A percentile compares a stretch with the other conserved stretches of the same genome.
Conservation (phyloP, 2,888 invertebrate species). For the Macroteleia sp. region DNA sequence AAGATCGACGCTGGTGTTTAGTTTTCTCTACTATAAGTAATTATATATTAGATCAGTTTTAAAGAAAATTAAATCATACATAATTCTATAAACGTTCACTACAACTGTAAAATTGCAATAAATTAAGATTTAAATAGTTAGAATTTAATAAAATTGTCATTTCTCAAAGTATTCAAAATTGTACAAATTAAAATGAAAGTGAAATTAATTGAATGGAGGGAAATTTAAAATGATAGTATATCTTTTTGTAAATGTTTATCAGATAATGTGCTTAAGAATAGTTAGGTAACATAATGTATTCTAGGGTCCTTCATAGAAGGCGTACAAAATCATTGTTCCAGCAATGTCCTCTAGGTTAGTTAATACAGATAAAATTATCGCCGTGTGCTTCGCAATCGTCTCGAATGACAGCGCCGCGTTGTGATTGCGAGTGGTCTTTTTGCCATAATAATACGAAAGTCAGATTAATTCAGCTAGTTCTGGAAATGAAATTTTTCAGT, state of each 20-base stretch:
- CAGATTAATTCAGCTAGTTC: constrained; percentile 61
- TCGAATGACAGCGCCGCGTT: constrained; percentile 39
- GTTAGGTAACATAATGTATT: constrained; percentile 81
- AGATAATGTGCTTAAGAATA: constrained; percentile 80
- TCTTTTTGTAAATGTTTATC: constrained; percentile 81
- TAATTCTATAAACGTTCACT: too few relatives aligned
- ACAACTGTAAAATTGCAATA: too few relatives aligned
- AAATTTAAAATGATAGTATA: too few relatives aligned
- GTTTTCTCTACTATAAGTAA: too few relatives aligned
- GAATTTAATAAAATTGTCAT: too few relatives aligned
- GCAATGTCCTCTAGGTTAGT: constrained; percentile 79
- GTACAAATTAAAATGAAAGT: too few relatives aligned
- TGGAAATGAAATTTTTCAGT: constrained; percentile 56
- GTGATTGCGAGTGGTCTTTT: constrained; percentile 53
- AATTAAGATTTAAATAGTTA: too few relatives aligned
- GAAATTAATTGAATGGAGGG: too few relatives aligned
- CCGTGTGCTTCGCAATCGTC: constrained; percentile 66
- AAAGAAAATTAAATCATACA: too few relatives aligned
- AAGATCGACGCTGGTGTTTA: too few relatives aligned
- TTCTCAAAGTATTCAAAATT: too few relatives aligned
- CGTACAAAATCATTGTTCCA: constrained; percentile 82
- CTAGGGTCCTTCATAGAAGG: constrained; percentile 82
- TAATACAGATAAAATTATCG: constrained; percentile 80
- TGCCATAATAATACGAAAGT: constrained; percentile 50
- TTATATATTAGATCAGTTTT: too few relatives aligned